Conservation (phyloP, 1,140 invertebrate genomes). For the Aphis craccivora region DNA sequence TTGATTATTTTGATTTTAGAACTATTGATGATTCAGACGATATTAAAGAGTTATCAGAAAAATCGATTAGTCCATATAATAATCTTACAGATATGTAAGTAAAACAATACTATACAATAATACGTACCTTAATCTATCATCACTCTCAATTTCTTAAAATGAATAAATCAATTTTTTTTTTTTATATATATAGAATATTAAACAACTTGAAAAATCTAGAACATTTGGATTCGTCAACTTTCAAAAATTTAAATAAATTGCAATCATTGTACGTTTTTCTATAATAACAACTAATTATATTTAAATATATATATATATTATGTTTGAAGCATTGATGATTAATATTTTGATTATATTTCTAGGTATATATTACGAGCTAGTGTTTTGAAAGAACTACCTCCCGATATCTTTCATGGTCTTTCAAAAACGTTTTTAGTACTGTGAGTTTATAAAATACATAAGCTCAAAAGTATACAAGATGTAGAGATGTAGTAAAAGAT, state of each 20-base stretch:
- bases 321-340: background rate
- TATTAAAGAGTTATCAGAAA: background rate
- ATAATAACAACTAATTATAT: background rate
- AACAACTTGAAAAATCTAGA: conserved; percentile 26
- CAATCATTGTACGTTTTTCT: conserved; percentile 30
- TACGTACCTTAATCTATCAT: background rate
- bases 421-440: conserved; percentile 42
- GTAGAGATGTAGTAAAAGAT: background rate
- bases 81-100: conserved; percentile 48
- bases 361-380: conserved; percentile 24
- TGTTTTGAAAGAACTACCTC: conserved; percentile 29
- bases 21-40: background rate
- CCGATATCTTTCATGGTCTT: conserved; percentile 11
- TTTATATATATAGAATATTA: conserved; percentile 35
- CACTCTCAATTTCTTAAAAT: background rate
- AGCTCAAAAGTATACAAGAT: background rate
- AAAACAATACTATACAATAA: background rate
- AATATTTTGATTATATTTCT: background rate
- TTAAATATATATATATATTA: background rate
- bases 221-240: conserved; percentile 14
- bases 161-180: background rate
- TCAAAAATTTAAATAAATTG: conserved; percentile 15
- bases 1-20: conserved; percentile 13
- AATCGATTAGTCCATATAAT: background rate
- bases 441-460: conserved; percentile 8